These are phyloP conservation scores for Thamnophis sirtalis DNA, from an alignment of 2,113 vertebrate species.

Conservation along the genomic window DNA sequence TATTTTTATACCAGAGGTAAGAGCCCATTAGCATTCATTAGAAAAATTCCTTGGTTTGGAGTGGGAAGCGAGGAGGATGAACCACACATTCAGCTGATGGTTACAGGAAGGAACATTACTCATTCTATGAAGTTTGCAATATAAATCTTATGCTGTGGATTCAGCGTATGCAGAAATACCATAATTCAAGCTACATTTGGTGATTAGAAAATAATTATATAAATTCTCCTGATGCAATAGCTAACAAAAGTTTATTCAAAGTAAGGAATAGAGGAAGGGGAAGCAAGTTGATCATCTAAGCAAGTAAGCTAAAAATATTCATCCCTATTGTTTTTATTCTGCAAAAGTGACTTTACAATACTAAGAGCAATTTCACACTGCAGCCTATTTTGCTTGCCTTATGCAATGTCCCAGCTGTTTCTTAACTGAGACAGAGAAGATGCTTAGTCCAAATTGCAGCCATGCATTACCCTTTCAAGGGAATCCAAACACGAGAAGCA, in stretches of 20 bases:
- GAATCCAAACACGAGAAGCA: not conserved
- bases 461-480: not conserved
- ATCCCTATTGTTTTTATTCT: not conserved
- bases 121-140: not conserved
- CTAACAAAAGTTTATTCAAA: not conserved
- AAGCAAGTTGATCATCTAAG: no score
- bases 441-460: not conserved
- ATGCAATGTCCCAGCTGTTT: not conserved
- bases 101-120: not conserved
- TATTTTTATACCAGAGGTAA: not conserved
- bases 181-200: not conserved
- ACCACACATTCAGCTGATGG: not conserved
- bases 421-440: not conserved
- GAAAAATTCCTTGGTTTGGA: not conserved
- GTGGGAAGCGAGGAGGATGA: not conserved
- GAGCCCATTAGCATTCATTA: not conserved
- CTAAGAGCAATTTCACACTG: not conserved
- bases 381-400: not conserved
- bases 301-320: not conserved
- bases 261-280: not conserved
- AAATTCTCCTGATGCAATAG: not conserved
- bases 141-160: not conserved
- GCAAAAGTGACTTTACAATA: not conserved
- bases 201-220: not conserved
- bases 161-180: not conserved